These are phyloP conservation scores for Telmatochromis sp. DNA, from an alignment of 2,113 vertebrate species.

Conservation along the genomic window DNA sequence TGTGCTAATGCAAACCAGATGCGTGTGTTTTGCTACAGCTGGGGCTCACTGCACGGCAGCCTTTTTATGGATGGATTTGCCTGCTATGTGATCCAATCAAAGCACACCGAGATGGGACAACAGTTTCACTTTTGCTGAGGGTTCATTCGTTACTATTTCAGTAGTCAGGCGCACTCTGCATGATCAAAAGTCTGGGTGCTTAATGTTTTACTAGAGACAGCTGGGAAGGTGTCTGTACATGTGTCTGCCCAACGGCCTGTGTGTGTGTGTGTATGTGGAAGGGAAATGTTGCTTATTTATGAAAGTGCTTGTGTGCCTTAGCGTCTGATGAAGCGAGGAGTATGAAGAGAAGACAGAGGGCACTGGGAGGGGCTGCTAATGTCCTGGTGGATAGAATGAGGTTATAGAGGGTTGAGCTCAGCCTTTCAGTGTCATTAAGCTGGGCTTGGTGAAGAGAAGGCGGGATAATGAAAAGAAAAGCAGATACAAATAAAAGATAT, in stretches of 20 bases:
- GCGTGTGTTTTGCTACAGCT: neutral
- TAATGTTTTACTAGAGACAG: conserved; percentile 45
- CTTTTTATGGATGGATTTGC: conserved; percentile 9
- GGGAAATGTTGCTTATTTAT: neutral
- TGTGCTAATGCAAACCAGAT: conserved; percentile 48
- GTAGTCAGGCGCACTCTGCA: conserved; percentile 8
- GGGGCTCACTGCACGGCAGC: neutral
- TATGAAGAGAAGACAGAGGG: neutral
- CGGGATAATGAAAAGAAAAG: neutral
- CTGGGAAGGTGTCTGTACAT: conserved; percentile 2
- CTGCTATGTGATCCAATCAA: conserved; percentile 20
- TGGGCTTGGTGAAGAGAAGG: neutral
- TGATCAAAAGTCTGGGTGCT: conserved; percentile 36
- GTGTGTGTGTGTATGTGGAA: neutral
- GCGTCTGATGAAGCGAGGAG: neutral
- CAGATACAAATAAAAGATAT: neutral
- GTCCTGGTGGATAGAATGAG: neutral
- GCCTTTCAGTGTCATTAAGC: conserved; percentile 5
- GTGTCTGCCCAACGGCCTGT: neutral
- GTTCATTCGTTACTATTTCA: conserved; percentile 51
- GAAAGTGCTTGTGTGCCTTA: neutral
- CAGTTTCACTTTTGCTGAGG: conserved; percentile 25
- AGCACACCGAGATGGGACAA: conserved; percentile 10
- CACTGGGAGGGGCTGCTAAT: neutral
- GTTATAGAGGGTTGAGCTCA: neutral